Evolutionary conservation across 2,113 vertebrate species (phyloP), one percentile per base, ranked within the genome.

Genomic region (Sinosuthora webbiana): DNA sequence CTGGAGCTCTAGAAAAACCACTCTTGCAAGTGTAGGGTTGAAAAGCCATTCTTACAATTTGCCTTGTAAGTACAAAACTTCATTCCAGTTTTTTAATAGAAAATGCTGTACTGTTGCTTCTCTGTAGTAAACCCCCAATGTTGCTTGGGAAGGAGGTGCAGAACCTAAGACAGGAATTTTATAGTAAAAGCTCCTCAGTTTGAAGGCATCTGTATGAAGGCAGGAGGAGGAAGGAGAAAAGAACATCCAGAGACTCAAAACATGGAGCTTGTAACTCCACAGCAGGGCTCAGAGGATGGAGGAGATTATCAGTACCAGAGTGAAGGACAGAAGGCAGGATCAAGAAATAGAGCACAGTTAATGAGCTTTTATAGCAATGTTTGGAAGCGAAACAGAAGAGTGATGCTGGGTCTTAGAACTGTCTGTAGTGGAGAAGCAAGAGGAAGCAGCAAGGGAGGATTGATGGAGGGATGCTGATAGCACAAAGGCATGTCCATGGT

Each of bases 51-150:
- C 73, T 31, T 73, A 30, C 3, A 55, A 39, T 73, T 60, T 68
- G 60, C 28, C 39, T 60, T 25, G 0, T 22, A 31, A 83, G 23
- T 53, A 16, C 31, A 81, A 65, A 83, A 62, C 55, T 22, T 73
- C 14, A 23, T 59, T 76, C 52, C 33, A n/a, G 20, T 2, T 86
- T 21, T 65, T 52, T 22, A 60, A 76, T 3, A 73, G 45, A 65
- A 89, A 62, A 77, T 2, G 12, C 44, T 73, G 27, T 8, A 33
- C 39, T 25, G 7, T 33, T 59, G 20, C 28, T 85, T 79, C 42
- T 70, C 42, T 30, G 45, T 24, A 77, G 37, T 25, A 59, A 78
- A 44, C 2, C 8, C 20, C 4, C 52, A 41, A 1, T 0, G 0
- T 55, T 63, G 42, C 44, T 56, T 47, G 30, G 49, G 44, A 83